Conservation (phyloP, 2,113 vertebrate species). For the Peromyscus polionotus region DNA sequence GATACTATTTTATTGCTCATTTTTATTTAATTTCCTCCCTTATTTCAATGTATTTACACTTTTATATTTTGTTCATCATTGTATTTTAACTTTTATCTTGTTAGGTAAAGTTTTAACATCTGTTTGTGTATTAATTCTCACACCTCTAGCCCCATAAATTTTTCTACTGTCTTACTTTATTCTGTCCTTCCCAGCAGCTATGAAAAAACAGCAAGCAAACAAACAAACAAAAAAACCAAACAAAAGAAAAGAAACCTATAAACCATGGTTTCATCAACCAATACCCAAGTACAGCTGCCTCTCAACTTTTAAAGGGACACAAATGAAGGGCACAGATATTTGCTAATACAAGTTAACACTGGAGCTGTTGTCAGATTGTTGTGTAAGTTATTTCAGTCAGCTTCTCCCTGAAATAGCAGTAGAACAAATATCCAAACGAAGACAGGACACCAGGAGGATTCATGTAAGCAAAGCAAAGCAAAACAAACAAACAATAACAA, state of each 20-base stretch:
- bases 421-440: neutral
- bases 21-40: neutral
- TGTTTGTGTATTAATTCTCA: neutral
- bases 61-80: neutral
- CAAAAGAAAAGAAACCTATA: neutral
- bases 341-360: neutral
- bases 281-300: neutral
- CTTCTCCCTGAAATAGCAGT: neutral
- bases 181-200: neutral
- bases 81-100: neutral
- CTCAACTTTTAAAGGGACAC: neutral
- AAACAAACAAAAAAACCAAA: neutral
- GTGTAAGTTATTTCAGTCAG: neutral
- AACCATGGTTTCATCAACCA: neutral
- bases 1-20: neutral
- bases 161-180: neutral
- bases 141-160: neutral
- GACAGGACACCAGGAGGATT: neutral
- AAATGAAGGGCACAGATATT: neutral
- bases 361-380: neutral
- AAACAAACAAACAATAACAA: neutral
- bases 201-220: neutral
- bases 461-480: neutral
- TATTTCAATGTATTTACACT: neutral
- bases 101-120: neutral